A percentile compares a stretch with the other conserved stretches of the same genome.
These are phyloP conservation scores for Uria aalge DNA, from an alignment of 2,113 vertebrate genomes.

Conservation along the genomic window DNA sequence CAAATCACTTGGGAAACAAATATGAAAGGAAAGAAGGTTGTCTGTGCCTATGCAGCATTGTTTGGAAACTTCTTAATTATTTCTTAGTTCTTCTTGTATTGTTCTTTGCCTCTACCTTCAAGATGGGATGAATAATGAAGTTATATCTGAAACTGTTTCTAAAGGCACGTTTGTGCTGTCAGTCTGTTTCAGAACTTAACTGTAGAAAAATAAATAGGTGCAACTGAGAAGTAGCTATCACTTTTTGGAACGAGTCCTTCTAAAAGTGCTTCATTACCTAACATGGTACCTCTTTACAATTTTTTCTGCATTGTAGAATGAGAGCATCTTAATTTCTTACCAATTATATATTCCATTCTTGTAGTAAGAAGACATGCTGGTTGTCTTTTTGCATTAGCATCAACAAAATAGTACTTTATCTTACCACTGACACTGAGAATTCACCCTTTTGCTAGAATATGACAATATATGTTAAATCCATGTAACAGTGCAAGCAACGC, in stretches of 20 bases:
- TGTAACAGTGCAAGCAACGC: not conserved
- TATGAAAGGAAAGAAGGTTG: not conserved
- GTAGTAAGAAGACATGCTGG: not conserved
- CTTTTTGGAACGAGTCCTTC: not conserved
- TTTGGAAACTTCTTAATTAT: not conserved
- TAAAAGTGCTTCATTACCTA: not conserved
- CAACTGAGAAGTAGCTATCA: not conserved
- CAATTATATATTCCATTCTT: not conserved
- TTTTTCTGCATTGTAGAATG: not conserved
- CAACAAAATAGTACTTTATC: not conserved
- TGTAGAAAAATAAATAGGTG: not conserved
- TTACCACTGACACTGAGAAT: not conserved
- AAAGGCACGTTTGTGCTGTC: rapidly evolving
- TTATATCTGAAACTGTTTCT: not conserved
- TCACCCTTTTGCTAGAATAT: not conserved
- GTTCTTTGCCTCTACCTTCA: not conserved
- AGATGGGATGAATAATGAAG: not conserved
- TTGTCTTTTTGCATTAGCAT: not conserved
- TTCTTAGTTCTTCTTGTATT: not conserved
- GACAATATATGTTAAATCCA: not conserved
- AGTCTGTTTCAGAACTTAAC: not conserved
- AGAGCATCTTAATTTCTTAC: not conserved
- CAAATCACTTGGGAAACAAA: not conserved
- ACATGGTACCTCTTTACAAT: not conserved
- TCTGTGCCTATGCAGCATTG: not conserved